Evolutionary conservation across 2,113 vertebrate genomes (phyloP).

Genomic region (Microcebus tavaratra): DNA sequence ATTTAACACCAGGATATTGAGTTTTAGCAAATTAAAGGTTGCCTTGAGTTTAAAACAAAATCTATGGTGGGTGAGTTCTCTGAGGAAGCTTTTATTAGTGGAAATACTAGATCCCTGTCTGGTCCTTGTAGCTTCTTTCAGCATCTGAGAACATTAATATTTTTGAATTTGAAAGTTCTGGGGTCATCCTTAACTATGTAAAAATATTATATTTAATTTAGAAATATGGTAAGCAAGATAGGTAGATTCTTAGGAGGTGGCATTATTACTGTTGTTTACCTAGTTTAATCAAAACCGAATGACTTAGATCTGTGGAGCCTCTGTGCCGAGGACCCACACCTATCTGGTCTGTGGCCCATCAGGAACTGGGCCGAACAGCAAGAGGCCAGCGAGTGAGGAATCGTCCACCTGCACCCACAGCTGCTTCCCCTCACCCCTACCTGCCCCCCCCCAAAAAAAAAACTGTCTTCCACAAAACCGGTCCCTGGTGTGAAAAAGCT

Average conservation of each 20-base stretch:
- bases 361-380: too few relatives aligned
- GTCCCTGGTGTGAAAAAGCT: too few relatives aligned
- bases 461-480: too few relatives aligned
- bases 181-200: not conserved
- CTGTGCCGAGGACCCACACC: too few relatives aligned
- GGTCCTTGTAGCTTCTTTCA: not conserved
- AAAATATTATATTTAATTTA: conserved; percentile 9
- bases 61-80: not conserved
- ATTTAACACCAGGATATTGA: conserved; percentile 13
- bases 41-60: conserved; percentile 30
- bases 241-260: not conserved
- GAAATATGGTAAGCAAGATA: not conserved
- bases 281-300: conserved; percentile 5
- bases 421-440: too few relatives aligned
- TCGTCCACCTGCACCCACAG: too few relatives aligned
- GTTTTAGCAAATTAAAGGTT: conserved; percentile 21
- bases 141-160: not conserved
- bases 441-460: too few relatives aligned
- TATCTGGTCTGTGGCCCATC: too few relatives aligned
- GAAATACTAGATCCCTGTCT: not conserved
- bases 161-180: not conserved
- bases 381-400: too few relatives aligned
- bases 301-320: not conserved
- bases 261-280: conserved; percentile 19
- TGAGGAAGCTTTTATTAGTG: not conserved